Conservation (phyloP, 2,888 invertebrate species). For the Apamea sordens region DNA sequence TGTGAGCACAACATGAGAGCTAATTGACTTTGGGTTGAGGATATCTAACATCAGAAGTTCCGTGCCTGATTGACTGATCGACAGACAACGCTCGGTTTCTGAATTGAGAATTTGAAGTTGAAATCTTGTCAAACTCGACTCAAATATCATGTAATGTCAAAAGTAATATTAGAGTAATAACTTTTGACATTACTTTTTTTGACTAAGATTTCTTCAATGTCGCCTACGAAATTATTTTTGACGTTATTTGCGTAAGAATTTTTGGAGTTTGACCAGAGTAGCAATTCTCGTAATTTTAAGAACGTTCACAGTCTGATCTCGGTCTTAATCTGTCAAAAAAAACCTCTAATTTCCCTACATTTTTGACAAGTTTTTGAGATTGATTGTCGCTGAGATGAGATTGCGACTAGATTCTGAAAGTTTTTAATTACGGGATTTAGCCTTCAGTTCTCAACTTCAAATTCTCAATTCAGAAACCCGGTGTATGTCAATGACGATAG, state of each 20-base stretch:
- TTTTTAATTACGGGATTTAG: too few relatives aligned
- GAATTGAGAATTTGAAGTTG: background rate
- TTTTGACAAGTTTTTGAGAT: too few relatives aligned
- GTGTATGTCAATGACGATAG: background rate
- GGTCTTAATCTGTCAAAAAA: too few relatives aligned
- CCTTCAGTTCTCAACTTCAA: background rate
- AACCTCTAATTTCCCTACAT: too few relatives aligned
- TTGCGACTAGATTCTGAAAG: too few relatives aligned
- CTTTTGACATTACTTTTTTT: background rate
- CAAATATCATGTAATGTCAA: too few relatives aligned
- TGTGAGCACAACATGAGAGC: background rate
- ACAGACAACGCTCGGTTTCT: background rate
- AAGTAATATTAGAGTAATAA: too few relatives aligned
- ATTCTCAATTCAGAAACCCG: background rate
- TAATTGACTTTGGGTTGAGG: background rate
- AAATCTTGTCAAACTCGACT: background rate
- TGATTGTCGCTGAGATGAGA: too few relatives aligned
- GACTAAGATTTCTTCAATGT: background rate
- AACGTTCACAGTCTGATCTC: too few relatives aligned
- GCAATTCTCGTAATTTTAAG: too few relatives aligned
- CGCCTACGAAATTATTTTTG: background rate
- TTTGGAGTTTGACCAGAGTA: background rate
- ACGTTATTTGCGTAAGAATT: background rate
- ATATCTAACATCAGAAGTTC: background rate
- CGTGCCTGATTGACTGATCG: background rate